Conservation (phyloP, 2,113 vertebrate species). For the Daubentonia madagascariensis region DNA sequence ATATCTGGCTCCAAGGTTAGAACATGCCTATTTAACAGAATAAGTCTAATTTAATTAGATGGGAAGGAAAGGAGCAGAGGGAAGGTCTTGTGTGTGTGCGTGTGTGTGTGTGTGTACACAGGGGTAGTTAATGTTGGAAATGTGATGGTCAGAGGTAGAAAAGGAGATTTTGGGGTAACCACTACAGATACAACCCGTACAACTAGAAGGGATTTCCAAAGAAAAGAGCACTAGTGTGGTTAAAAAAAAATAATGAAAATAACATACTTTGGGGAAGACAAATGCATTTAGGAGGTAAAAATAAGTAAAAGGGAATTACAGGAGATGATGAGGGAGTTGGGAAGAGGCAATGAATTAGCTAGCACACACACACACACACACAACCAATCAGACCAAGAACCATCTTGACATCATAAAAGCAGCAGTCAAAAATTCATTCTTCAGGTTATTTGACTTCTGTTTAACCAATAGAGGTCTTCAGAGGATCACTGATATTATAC, state of each 20-base stretch:
- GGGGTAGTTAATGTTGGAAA: background rate
- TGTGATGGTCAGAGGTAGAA: background rate
- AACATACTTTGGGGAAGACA: background rate
- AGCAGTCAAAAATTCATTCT: background rate
- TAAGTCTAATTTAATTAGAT: background rate
- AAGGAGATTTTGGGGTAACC: background rate
- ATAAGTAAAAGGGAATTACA: background rate
- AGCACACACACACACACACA: background rate
- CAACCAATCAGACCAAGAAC: background rate
- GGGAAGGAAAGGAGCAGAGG: background rate
- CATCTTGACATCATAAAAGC: background rate
- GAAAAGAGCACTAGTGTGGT: background rate
- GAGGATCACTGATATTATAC: background rate
- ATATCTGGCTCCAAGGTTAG: background rate
- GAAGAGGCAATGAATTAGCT: background rate
- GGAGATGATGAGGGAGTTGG: background rate
- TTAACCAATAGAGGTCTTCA: background rate
- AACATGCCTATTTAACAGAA: background rate
- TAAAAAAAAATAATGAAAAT: background rate
- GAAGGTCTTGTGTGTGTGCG: background rate
- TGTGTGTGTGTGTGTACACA: background rate
- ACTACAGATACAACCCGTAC: background rate
- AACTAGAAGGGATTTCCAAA: background rate
- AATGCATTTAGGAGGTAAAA: background rate
- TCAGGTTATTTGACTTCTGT: background rate